These are phyloP conservation scores for Notarius quadriscutis DNA, from an alignment of 2,113 vertebrate genomes.

Conservation along the genomic window DNA sequence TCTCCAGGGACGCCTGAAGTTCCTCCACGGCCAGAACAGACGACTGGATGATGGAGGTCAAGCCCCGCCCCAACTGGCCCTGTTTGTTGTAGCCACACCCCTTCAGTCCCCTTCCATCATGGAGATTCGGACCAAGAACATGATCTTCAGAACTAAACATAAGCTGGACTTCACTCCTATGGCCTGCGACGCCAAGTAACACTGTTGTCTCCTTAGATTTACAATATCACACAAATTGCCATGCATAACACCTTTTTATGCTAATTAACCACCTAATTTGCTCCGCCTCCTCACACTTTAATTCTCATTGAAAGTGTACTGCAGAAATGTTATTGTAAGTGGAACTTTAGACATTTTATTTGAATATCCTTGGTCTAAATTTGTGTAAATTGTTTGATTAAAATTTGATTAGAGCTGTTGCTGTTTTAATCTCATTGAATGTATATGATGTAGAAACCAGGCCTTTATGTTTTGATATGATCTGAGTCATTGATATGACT, in stretches of 20 bases:
- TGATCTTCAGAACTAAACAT: constrained; percentile 76
- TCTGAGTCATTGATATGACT: neutral
- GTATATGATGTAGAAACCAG: neutral
- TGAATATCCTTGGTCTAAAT: neutral
- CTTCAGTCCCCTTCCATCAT: constrained; percentile 68
- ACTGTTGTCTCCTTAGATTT: neutral
- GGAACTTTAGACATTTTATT: neutral
- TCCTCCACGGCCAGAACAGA: constrained; percentile 66
- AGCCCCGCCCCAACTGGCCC: constrained; percentile 62
- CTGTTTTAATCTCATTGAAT: neutral
- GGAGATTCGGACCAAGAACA: constrained; percentile 70
- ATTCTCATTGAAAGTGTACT: too few species aligned
- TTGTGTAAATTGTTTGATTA: neutral
- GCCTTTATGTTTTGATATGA: neutral
- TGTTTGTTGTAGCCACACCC: constrained; percentile 71
- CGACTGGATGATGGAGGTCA: constrained; percentile 57
- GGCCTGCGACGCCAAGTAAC: constrained; percentile 71
- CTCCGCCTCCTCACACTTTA: neutral
- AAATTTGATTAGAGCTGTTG: neutral
- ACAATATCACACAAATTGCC: too few species aligned
- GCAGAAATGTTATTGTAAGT: neutral
- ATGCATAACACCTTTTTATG: neutral
- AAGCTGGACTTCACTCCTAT: constrained; percentile 76
- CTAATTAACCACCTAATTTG: neutral
- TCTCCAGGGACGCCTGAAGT: constrained; percentile 70